Percentiles rank a stretch among this genome's conserved stretches.
These are phyloP conservation scores for Metalampra italica DNA, from an alignment of 2,888 invertebrate species.

Conservation along the genomic window DNA sequence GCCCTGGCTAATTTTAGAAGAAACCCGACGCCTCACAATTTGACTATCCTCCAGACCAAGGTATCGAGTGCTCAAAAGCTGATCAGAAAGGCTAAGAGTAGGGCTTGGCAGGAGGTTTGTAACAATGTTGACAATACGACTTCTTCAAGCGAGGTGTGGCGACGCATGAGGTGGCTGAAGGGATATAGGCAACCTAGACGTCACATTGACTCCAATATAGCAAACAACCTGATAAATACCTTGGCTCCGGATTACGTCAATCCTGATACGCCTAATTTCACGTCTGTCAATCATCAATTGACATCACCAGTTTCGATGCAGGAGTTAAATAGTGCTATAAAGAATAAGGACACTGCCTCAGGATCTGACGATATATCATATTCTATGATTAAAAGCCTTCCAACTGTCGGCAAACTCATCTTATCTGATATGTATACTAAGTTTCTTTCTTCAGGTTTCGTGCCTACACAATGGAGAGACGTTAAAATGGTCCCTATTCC, in stretches of 20 bases:
- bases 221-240: neutral
- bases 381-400: constrained; percentile 3
- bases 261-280: neutral
- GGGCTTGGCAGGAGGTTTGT: constrained; percentile 1
- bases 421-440: neutral
- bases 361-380: constrained; percentile 2
- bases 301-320: neutral
- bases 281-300: neutral
- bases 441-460: neutral
- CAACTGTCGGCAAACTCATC: neutral
- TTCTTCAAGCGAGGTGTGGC: constrained; percentile 4
- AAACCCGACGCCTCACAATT: constrained; percentile 2
- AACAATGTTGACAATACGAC: constrained; percentile 1
- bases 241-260: constrained; percentile 1
- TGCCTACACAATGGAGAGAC: neutral
- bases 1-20: constrained; percentile 2
- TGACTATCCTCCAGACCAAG: neutral
- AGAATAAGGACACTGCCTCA: constrained; percentile 2
- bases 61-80: neutral
- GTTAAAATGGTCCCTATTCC: neutral
- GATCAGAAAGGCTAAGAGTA: neutral
- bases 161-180: constrained; percentile 6
- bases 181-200: neutral
- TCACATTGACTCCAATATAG: neutral
- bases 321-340: neutral